Evolutionary conservation across 1,140 invertebrate species (phyloP).

Genomic region (Maconellicoccus hirsutus): DNA sequence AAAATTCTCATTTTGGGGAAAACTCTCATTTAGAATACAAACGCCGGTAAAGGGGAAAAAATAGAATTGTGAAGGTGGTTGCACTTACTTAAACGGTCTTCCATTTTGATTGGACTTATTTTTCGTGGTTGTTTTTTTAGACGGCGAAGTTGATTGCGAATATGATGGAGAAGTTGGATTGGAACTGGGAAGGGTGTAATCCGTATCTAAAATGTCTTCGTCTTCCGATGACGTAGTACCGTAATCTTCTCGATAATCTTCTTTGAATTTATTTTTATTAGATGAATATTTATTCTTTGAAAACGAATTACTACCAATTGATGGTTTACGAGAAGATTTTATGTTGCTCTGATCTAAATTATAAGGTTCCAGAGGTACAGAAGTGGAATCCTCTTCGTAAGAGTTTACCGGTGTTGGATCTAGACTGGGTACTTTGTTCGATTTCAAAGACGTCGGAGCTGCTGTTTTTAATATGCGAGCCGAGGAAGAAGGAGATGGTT

Average conservation of each 20-base stretch:
- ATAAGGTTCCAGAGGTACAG: conserved; percentile 32
- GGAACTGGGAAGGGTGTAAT: neutral
- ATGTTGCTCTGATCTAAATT: neutral
- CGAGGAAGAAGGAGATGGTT: conserved; percentile 45
- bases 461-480: conserved; percentile 56
- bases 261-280: conserved; percentile 25
- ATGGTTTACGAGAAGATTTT: conserved; percentile 42
- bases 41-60: conserved; percentile 2
- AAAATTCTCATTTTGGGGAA: neutral
- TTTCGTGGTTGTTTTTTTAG: conserved; percentile 23
- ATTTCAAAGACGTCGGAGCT: conserved; percentile 38
- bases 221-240: conserved; percentile 15
- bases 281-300: conserved; percentile 23
- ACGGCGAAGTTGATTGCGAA: conserved; percentile 13
- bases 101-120: conserved; percentile 16
- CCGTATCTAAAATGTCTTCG: conserved; percentile 13
- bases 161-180: conserved; percentile 23
- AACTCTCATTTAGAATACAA: neutral
- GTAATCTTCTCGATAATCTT: conserved; percentile 23
- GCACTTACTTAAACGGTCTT: conserved; percentile 17
- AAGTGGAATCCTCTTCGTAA: conserved; percentile 41
- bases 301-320: neutral
- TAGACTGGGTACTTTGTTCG: conserved; percentile 30
- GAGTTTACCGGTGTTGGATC: conserved; percentile 26
- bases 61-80: neutral